Percentiles rank a stretch among this genome's conserved stretches.
These are phyloP conservation scores for Solea senegalensis DNA, from an alignment of 2,113 vertebrate species.

Conservation along the genomic window DNA sequence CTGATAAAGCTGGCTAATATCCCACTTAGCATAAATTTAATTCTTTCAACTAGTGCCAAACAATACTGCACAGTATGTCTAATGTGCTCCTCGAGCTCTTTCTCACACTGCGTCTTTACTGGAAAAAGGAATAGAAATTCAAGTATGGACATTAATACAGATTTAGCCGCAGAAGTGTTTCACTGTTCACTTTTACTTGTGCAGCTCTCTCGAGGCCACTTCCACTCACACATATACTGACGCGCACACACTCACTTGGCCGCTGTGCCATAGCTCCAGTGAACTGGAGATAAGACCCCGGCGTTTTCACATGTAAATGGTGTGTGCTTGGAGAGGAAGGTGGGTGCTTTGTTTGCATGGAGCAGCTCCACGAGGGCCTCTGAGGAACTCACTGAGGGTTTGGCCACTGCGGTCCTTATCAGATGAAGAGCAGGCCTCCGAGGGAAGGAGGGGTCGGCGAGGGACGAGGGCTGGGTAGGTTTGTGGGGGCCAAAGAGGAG, in stretches of 20 bases:
- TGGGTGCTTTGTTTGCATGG: slow-evolving; percentile 68
- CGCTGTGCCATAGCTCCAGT: slow-evolving; percentile 68
- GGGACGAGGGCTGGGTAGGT: slow-evolving; percentile 56
- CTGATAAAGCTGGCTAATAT: slow-evolving; percentile 42
- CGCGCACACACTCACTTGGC: slow-evolving; percentile 52
- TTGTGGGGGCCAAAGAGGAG: slow-evolving; percentile 66
- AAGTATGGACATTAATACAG: slow-evolving; percentile 14
- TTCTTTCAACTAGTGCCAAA: slow-evolving; percentile 27
- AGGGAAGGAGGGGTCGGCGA: slow-evolving; percentile 55
- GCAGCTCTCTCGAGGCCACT: slow-evolving; percentile 38
- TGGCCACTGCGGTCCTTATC: slow-evolving; percentile 76
- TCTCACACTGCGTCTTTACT: neutral
- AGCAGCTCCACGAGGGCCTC: slow-evolving; percentile 50
- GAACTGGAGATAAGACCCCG: slow-evolving; percentile 75
- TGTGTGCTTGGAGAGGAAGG: slow-evolving; percentile 56
- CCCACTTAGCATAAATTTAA: slow-evolving; percentile 32
- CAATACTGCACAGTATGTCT: neutral
- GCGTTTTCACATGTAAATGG: slow-evolving; percentile 83
- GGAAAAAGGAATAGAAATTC: neutral
- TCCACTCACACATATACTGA: slow-evolving; percentile 32
- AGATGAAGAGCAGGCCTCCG: slow-evolving; percentile 81
- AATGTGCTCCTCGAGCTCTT: no score
- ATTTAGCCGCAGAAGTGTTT: slow-evolving; percentile 28
- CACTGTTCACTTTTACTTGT: slow-evolving; percentile 19
- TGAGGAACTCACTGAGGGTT: slow-evolving; percentile 70